Conservation (phyloP, 35 echinoderm and acorn worm genomes). For the Amphiura filiformis region DNA sequence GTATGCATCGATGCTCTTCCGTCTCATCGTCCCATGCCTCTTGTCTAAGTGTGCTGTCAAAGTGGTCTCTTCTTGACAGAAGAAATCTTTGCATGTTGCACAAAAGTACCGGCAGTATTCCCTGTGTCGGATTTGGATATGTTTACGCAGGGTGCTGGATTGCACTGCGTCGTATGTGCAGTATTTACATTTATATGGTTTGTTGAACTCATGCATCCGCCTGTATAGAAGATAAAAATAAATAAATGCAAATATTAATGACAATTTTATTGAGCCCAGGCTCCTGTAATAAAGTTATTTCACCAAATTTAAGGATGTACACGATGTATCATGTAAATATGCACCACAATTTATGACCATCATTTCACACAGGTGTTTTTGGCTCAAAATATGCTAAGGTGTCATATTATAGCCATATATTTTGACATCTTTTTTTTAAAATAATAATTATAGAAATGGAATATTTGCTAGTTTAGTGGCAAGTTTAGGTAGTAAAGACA, state of each 20-base stretch:
- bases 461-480: no score
- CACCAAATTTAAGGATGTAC: no score
- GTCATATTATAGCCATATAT: no score
- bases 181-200: conserved; percentile 28
- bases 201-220: conserved; percentile 34
- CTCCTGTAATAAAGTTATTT: no score
- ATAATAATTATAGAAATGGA: no score
- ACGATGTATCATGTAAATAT: no score
- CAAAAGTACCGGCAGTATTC: background rate
- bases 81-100: background rate
- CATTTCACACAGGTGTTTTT: no score
- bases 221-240: conserved; percentile 7
- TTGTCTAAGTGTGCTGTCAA: background rate
- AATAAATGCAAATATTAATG: background rate
- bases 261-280: no score
- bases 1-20: background rate
- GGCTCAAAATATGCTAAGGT: no score
- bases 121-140: conserved; percentile 5
- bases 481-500: no score
- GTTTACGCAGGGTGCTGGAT: conserved; percentile 19
- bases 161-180: conserved; percentile 23
- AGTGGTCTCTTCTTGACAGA: background rate
- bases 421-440: no score
- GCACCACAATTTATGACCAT: no score
- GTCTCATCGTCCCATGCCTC: background rate